Base-by-base conservation (phyloP, 2,113 vertebrate genomes). In the Ochotona curzoniae region DNA sequence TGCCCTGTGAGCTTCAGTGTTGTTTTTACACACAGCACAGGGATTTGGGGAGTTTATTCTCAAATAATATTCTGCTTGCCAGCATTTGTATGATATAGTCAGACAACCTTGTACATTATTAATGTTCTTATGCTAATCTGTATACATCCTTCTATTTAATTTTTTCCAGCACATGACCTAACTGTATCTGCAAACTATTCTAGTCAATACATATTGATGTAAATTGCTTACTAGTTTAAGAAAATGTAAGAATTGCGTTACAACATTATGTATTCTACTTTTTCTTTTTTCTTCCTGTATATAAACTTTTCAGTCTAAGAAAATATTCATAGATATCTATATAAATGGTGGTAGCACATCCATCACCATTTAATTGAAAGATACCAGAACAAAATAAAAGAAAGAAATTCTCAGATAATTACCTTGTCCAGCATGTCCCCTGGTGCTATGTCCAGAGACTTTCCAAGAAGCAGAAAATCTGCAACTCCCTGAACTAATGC, bases 391-490 rank as follows among this genome's bases (percentile, higher is more conserved):
- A 51, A 61, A 83, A 67, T 74, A 63, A 7, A 54, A 71, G 21
- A 32, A 2, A 91, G 89, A 81, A 60, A n/a, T 76, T 71, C 87
- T 73, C 83, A 57, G 78, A 78, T 84, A 86, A 88, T 64, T 97
- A 99, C 99, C 98, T 99, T 99, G 96, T 99, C 99, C 73, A 99
- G 97, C 71, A 98, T 98, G 82, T 99, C 99, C 23, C 99, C 99
- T 0, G 99, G 99, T 26, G 99, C 99, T 92, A 99, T 98, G 84
- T 99, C 99, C 69, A 99, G 79, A 23, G 98, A 96, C 92, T 98
- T 98, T 76, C 99, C 99, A 51, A 99, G 98, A 63, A 99, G 98
- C 89, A 99, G 98, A 88, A 99, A 99, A 97, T 99, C 98, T 13
- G 99, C 98, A 38, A 99, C 97, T 35, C 98, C 99, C 73, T 83